Conservation (phyloP, 2,113 vertebrate genomes). For the Ranitomeya imitator region DNA sequence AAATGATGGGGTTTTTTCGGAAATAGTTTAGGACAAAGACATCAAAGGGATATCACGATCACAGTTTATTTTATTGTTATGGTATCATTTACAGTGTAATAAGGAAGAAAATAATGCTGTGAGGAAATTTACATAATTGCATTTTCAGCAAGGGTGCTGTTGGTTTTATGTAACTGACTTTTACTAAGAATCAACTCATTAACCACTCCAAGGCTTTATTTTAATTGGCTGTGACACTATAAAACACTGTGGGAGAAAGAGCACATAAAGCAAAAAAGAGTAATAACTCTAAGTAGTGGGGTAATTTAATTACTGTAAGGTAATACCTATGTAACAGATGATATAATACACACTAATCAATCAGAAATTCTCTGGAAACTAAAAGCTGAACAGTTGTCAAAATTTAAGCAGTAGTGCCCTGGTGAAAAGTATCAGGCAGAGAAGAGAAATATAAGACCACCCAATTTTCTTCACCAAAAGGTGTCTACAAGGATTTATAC, state of each 20-base stretch:
- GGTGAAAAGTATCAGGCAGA: neutral
- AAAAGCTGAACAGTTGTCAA: neutral
- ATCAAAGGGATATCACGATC: constrained; percentile 30
- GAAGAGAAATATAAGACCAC: neutral
- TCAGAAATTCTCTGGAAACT: neutral
- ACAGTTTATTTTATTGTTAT: constrained; percentile 35
- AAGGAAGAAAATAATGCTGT: constrained; percentile 26
- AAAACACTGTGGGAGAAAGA: constrained; percentile 2
- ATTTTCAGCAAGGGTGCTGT: constrained; percentile 38
- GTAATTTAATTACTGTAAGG: constrained; percentile 12
- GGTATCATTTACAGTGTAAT: constrained; percentile 34
- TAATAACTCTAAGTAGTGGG: constrained; percentile 7
- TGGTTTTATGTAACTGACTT: constrained; percentile 21
- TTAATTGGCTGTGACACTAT: constrained; percentile 9
- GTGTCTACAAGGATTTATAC: neutral
- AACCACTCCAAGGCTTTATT: constrained; percentile 35
- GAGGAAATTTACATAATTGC: constrained; percentile 44
- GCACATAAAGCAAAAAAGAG: constrained; percentile 30
- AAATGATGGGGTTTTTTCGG: constrained; percentile 21
- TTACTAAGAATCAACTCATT: constrained; percentile 44
- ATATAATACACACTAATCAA: constrained; percentile 1
- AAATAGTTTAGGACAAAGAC: constrained; percentile 17
- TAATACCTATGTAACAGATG: constrained; percentile 17
- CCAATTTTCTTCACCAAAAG: neutral
- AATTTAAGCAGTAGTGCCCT: neutral